Evolutionary conservation across 2,888 invertebrate genomes (phyloP), one percentile per base, ranked within the genome.

Genomic region (Anthrax anthrax): DNA sequence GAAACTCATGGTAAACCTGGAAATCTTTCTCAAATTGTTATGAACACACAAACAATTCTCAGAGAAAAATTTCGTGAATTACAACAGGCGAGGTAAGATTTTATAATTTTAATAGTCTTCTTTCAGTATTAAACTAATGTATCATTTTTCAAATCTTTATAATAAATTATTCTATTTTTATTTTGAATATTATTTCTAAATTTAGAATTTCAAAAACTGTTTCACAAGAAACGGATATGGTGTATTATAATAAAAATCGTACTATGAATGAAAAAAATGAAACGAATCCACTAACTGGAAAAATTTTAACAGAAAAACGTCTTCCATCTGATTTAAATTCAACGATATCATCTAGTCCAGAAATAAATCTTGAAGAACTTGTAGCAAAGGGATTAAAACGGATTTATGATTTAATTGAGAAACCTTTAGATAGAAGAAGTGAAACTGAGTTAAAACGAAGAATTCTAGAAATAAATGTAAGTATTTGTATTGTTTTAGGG

Each of bases 1-100:
- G 75, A 73, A 37, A 76, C 75, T n/a, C 83, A 84, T 62, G 68
- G 68, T 34, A 67, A 61, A 49, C 60, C 63, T 46, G 58, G 61
- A 32, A 59, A 59, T 50, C 56, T 69, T 9, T 66, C 69, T 2
- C 62, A 65, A 9, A 52, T 63, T 9, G 65, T 68, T 2, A 66
- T 68, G 64, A 58, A 60, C 42, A 64, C 63, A 9, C 69, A 69
- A 54, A 64, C 63, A 13, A 58, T 60, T 36, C 50, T 68, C 32
- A 58, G 69, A 32, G 69, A 69, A 39, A 64, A 65, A 51, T 67
- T 69, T 45, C 63, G 63, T 19, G 64, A 67, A 50, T 64, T 68
- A 12, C 65, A 68, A 44, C 61, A 66, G 51, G 60, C 69, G 36
- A 67, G 59, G 66, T 67, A 54, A 53, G n/a, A n/a, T n/a, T n/a